Conservation (phyloP, 2,113 vertebrate genomes). For the Thinocorus orbignyianus region DNA sequence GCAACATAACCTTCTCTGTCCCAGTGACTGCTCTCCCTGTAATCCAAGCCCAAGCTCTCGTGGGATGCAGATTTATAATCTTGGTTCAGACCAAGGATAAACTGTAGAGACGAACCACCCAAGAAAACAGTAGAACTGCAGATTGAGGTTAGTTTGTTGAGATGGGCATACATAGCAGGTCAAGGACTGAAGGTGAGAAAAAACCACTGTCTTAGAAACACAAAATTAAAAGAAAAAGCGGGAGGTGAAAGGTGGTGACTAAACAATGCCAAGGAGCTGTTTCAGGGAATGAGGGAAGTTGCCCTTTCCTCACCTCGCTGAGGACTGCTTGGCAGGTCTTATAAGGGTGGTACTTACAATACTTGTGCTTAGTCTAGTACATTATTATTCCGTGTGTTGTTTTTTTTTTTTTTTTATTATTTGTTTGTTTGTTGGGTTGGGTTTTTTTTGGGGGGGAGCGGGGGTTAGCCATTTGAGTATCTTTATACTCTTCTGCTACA, state of each 20-base stretch:
- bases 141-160: neutral
- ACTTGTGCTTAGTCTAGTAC: neutral
- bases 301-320: accelerated
- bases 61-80: neutral
- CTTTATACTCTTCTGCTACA: neutral
- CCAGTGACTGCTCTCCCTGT: neutral
- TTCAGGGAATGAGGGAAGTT: neutral
- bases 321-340: neutral
- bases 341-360: neutral
- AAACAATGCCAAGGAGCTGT: neutral
- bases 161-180: neutral
- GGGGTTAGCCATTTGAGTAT: neutral
- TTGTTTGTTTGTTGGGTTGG: too few species aligned
- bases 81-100: neutral
- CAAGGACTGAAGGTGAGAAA: neutral
- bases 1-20: neutral
- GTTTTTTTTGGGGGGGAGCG: too few species aligned
- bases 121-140: neutral
- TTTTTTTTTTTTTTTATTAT: neutral
- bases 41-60: neutral
- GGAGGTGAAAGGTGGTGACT: neutral
- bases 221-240: neutral
- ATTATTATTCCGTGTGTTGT: neutral
- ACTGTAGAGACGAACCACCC: neutral
- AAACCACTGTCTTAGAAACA: neutral